Conservation (phyloP, 2,888 invertebrate species). For the Frankliniella intonsa region DNA sequence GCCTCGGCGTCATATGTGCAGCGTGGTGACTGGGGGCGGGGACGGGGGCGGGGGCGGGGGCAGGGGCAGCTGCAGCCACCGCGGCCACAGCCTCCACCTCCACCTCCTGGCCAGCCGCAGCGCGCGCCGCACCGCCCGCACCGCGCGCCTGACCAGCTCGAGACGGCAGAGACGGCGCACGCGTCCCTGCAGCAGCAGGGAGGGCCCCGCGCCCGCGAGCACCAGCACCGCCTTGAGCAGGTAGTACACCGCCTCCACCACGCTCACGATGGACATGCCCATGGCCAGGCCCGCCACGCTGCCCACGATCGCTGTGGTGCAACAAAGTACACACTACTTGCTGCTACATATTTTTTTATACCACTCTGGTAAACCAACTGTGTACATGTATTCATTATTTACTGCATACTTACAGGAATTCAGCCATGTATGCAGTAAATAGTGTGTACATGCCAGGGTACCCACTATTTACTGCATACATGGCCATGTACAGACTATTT, state of each 20-base stretch:
- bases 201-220: neutral
- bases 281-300: constrained; percentile 41
- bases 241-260: constrained; percentile 40
- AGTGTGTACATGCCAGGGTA: too few species aligned
- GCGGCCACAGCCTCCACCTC: neutral
- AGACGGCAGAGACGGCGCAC: neutral
- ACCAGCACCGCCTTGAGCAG: constrained; percentile 35
- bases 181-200: neutral
- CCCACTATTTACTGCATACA: too few species aligned
- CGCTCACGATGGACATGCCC: constrained; percentile 40
- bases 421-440: too few species aligned
- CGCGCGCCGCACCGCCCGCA: neutral
- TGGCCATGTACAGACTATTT: too few species aligned
- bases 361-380: too few species aligned
- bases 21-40: neutral
- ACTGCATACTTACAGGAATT: too few species aligned
- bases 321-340: too few species aligned
- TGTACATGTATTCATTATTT: neutral
- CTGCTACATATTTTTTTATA: too few species aligned
- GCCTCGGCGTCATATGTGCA: neutral
- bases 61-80: neutral
- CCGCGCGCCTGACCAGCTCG: neutral
- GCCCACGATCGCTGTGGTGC: constrained; percentile 40
- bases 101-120: neutral
- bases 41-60: neutral